These are phyloP conservation scores for Syngnathus typhle DNA, from an alignment of 2,113 vertebrate genomes.

Conservation along the genomic window DNA sequence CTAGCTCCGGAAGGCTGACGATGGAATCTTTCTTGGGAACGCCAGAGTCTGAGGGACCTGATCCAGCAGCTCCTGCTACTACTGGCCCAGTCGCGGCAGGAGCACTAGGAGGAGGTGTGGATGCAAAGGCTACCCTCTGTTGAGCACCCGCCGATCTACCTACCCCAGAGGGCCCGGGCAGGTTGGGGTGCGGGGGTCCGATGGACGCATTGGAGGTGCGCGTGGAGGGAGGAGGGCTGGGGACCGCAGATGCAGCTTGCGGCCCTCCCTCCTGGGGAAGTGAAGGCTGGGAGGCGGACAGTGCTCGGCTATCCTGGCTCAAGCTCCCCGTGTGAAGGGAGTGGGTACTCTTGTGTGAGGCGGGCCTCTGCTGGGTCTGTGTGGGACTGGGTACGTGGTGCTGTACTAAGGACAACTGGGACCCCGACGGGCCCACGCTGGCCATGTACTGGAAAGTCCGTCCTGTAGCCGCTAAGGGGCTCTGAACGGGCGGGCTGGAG, in stretches of 20 bases:
- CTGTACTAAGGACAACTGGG: slow-evolving; percentile 83
- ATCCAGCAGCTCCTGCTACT: slow-evolving; percentile 57
- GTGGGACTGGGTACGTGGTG: slow-evolving; percentile 73
- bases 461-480: slow-evolving; percentile 73
- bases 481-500: slow-evolving; percentile 80
- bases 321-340: slow-evolving; percentile 79
- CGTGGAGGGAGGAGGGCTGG: slow-evolving; percentile 74
- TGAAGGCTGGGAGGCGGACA: slow-evolving; percentile 89
- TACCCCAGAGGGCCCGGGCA: slow-evolving; percentile 64
- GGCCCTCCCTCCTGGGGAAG: slow-evolving; percentile 80
- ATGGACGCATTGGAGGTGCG: slow-evolving; percentile 78
- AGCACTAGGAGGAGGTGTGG: slow-evolving; percentile 58
- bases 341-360: slow-evolving; percentile 80
- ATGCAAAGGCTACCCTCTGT: slow-evolving; percentile 68
- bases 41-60: slow-evolving; percentile 73
- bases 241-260: slow-evolving; percentile 62
- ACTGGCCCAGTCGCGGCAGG: slow-evolving; percentile 54
- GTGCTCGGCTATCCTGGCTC: slow-evolving; percentile 80
- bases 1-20: slow-evolving; percentile 80
- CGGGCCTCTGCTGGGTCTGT: slow-evolving; percentile 75
- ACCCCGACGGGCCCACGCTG: slow-evolving; percentile 72
- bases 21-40: slow-evolving; percentile 78
- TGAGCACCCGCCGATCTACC: slow-evolving; percentile 62
- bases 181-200: slow-evolving; percentile 53
- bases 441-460: slow-evolving; percentile 84